Evolutionary conservation across 2,797 vertebrate genomes (phyloP).

Genomic region (Anableps anableps): DNA sequence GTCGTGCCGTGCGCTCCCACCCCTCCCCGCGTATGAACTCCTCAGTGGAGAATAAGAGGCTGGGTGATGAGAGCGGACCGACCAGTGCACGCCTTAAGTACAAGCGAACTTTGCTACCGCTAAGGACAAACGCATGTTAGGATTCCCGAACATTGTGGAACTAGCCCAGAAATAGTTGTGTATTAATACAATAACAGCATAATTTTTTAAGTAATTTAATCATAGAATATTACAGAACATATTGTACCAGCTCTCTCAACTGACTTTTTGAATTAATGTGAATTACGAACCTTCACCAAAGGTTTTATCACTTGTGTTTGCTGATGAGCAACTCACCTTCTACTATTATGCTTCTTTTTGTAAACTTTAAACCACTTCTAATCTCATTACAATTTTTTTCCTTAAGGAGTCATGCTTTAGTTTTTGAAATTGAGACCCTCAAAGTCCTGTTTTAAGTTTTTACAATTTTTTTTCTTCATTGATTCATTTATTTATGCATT

Average conservation of each 20-base stretch:
- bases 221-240: not conserved
- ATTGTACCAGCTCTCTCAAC: not conserved
- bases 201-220: not conserved
- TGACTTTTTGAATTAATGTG: not conserved
- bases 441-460: not conserved
- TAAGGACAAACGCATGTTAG: not conserved
- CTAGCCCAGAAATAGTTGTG: not conserved
- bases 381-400: not conserved
- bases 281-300: not conserved
- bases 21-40: constrained; percentile 59
- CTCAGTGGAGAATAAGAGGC: constrained; percentile 40
- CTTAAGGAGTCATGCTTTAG: not conserved
- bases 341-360: not conserved
- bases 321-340: not conserved
- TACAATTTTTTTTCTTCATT: not conserved
- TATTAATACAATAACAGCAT: not conserved
- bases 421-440: not conserved
- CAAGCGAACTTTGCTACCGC: not conserved
- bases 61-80: constrained; percentile 32
- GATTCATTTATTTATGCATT: not conserved
- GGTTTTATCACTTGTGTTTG: not conserved
- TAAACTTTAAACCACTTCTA: not conserved
- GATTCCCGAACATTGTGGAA: not conserved
- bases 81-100: not conserved
- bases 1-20: constrained; percentile 52